These are phyloP conservation scores for Columba janthina DNA, from an alignment of 2,113 vertebrate genomes.

Conservation along the genomic window DNA sequence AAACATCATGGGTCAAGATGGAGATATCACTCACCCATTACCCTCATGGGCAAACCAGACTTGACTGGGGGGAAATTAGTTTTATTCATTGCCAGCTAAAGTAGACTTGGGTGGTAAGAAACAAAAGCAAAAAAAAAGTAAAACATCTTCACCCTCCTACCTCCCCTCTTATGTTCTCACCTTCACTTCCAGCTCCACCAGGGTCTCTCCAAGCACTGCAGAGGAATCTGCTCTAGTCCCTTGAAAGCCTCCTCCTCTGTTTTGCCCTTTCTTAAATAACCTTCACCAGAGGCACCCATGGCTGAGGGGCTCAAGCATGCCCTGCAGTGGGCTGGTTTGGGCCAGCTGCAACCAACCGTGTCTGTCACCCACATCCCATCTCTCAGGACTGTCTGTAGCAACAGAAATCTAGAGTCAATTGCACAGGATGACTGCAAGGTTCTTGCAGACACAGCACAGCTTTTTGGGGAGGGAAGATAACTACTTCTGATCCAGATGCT, in stretches of 20 bases:
- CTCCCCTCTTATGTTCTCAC: neutral
- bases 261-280: neutral
- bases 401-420: neutral
- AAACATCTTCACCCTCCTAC: neutral
- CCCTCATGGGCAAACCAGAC: neutral
- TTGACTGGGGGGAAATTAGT: neutral
- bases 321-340: accelerated
- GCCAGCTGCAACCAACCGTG: accelerated
- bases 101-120: neutral
- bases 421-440: too few species aligned
- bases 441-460: neutral
- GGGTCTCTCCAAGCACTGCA: accelerated
- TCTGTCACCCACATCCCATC: accelerated
- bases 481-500: neutral
- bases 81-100: neutral
- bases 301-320: too few species aligned
- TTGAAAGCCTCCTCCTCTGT: neutral
- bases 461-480: neutral
- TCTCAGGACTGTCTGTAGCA: neutral
- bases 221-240: neutral
- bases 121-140: neutral
- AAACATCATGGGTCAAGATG: neutral
- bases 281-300: neutral
- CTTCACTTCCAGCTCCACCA: neutral
- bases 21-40: neutral